Percentiles rank a stretch among this genome's conserved stretches.
These are phyloP conservation scores for Vanessa tameamea DNA, from an alignment of 1,140 invertebrate species.

Conservation along the genomic window DNA sequence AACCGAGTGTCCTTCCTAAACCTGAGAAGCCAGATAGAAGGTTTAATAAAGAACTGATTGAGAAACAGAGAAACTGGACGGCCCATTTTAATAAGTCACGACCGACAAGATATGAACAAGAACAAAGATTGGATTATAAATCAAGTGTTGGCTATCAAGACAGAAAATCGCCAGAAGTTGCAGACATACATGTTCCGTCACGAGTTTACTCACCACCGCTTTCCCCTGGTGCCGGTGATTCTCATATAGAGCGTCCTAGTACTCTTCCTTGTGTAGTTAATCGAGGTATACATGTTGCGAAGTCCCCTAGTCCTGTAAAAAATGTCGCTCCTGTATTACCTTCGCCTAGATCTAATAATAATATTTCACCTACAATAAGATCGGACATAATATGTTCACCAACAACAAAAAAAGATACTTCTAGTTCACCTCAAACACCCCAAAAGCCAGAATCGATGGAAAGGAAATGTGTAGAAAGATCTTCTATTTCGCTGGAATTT, in stretches of 20 bases:
- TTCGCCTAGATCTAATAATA: constrained; percentile 62
- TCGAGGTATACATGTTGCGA: constrained; percentile 61
- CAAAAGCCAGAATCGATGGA: constrained; percentile 45
- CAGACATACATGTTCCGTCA: constrained; percentile 70
- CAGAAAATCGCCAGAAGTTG: constrained; percentile 62
- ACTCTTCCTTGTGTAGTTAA: constrained; percentile 67
- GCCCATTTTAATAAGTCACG: constrained; percentile 91
- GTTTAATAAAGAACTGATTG: constrained; percentile 92
- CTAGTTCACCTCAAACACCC: constrained; percentile 47
- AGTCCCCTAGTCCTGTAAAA: constrained; percentile 76
- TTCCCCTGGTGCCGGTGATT: constrained; percentile 67
- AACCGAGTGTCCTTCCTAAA: constrained; percentile 82
- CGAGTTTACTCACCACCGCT: constrained; percentile 74
- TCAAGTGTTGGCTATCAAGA: constrained; percentile 56
- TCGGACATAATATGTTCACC: constrained; percentile 53
- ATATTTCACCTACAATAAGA: constrained; percentile 52
- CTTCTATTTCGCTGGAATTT: constrained; percentile 48
- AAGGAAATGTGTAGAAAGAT: constrained; percentile 47
- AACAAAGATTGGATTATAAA: constrained; percentile 63
- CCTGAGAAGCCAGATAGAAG: constrained; percentile 91
- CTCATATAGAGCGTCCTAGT: constrained; percentile 66
- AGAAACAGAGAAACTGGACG: constrained; percentile 95
- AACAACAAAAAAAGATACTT: constrained; percentile 33
- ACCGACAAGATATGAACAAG: constrained; percentile 83
- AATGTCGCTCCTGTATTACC: constrained; percentile 60